These are phyloP conservation scores for Ifrita kowaldi DNA, from an alignment of 2,113 vertebrate genomes.

Conservation along the genomic window DNA sequence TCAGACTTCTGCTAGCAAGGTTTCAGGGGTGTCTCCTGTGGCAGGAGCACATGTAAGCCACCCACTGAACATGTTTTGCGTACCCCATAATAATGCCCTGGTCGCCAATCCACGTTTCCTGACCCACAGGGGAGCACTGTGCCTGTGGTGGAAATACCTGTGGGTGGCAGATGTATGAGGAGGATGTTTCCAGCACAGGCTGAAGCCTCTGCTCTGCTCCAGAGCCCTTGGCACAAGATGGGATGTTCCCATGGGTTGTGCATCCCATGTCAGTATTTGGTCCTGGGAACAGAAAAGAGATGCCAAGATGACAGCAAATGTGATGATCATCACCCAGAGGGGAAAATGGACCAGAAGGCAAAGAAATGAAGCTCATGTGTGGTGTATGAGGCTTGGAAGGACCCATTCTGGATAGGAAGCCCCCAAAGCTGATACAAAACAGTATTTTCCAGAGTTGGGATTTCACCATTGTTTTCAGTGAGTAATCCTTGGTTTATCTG, in stretches of 20 bases:
- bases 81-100: background rate
- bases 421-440: background rate
- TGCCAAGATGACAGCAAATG: background rate
- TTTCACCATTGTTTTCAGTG: background rate
- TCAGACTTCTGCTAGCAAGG: background rate
- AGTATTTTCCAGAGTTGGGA: background rate
- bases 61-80: background rate
- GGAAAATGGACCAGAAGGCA: background rate
- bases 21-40: background rate
- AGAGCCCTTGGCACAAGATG: background rate
- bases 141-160: background rate
- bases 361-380: background rate
- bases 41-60: background rate
- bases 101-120: background rate
- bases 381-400: background rate
- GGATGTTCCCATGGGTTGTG: background rate
- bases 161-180: background rate
- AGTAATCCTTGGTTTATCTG: background rate
- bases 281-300: background rate
- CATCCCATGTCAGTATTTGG: accelerated
- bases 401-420: background rate
- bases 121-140: background rate
- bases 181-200: background rate
- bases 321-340: background rate
- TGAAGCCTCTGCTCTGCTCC: background rate